Evolutionary conservation across 2,888 invertebrate genomes (phyloP), one percentile per base, ranked within the genome.

Genomic region (Sesamia inferens): DNA sequence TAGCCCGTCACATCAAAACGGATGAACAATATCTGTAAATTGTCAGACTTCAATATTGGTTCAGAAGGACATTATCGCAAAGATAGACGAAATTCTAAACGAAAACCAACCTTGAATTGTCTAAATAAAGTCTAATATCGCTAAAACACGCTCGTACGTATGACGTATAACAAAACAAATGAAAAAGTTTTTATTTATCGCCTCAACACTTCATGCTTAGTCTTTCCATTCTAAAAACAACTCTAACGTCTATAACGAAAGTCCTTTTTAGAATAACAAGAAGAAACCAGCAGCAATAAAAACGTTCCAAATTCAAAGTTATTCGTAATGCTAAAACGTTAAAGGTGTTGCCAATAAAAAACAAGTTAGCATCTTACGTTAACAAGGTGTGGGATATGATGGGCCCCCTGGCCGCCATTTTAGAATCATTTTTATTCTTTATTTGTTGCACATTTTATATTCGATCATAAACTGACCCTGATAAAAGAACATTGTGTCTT

Each of bases 291-390:
- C 84, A 87, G 90, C 90, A 93, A 94, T 94, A 95, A 95, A 93
- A 95, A 92, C 90, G 92, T 93, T 92, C 91, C 88, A 92, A 93
- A 94, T 94, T 93, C 94, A 94, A 95, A 96, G 93, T 94, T 94
- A 93, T 94, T 93, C 87, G 92, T 92, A 94, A 92, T 91, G 91
- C 91, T 92, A 92, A 92, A 91, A 88, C 93, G 93, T 93, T 94
- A 94, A 95, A 96, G 95, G 96, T 95, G 94, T 79, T 87, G 92
- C 90, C 93, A 91, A 95, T 96, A 96, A 96, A 96, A 96, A 94
- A 93, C 94, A 94, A 94, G 94, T 96, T 94, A 94, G 93, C 94
- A 92, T 93, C 95, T 96, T 96, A 93, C 92, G 93, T 93, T 90
- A 90, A 94, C 90, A 82, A 82, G 82, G 92, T 93, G 92, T 92